Evolutionary conservation across 1,140 invertebrate species (phyloP).

Genomic region (Pentalonia nigronervosa): DNA sequence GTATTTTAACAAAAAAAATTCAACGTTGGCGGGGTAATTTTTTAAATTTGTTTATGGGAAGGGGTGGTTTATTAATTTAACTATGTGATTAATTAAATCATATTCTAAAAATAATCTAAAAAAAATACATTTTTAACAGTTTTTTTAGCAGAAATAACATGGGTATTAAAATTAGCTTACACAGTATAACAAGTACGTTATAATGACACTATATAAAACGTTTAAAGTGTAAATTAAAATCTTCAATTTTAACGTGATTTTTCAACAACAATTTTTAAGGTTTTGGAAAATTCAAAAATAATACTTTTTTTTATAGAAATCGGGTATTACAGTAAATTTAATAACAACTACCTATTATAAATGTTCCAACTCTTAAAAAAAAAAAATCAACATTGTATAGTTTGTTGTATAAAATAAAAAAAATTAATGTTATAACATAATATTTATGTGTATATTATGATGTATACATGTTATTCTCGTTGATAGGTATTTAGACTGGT

Average conservation of each 20-base stretch:
- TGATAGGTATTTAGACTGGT: constrained; percentile 37
- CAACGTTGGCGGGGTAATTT: neutral
- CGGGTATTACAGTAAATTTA: neutral
- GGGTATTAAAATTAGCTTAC: neutral
- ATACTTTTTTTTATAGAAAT: neutral
- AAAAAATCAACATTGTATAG: neutral
- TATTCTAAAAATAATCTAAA: neutral
- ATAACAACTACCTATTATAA: neutral
- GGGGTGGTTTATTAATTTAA: neutral
- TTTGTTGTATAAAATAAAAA: neutral
- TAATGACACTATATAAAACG: neutral
- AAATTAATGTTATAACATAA: neutral
- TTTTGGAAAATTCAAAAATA: neutral
- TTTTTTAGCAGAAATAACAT: neutral
- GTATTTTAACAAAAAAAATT: neutral
- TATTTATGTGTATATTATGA: neutral
- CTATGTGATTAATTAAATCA: neutral
- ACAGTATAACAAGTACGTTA: neutral
- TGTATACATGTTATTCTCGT: neutral
- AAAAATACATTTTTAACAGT: neutral
- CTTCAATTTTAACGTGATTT: neutral
- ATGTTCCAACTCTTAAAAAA: neutral
- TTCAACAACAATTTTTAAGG: neutral
- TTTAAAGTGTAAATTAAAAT: too few species aligned
- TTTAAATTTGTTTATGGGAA: neutral